Evolutionary conservation across 2,113 vertebrate species (phyloP), one percentile per base, ranked within the genome.

Genomic region (Tretioscincus oriximinensis): DNA sequence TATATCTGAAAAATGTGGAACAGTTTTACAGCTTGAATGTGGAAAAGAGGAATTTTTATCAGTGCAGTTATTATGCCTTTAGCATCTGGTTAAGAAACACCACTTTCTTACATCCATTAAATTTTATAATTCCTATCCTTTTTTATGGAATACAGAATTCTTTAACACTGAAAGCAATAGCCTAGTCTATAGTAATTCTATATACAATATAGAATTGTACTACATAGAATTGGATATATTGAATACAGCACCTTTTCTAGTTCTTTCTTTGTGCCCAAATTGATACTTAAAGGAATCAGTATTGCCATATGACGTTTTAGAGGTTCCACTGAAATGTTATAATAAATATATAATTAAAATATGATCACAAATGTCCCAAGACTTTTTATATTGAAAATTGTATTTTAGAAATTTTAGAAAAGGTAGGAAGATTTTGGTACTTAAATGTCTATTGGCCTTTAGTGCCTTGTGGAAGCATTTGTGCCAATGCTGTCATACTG

Each of bases 311-410:
- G n/a, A 29, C 67, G 45, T 47, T 60, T 74, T 22, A 74, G 26
- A 58, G 47, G 18, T n/a, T n/a, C 72, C 41, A 45, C 14, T 41
- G 16, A 51, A 68, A 81, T 81, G 49, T 49, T 51, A 5, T 41
- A 41, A 41, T 41, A 81, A 6, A 24, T 45, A 26, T 74, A 65
- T 73, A 47, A 80, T 73, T 73, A 73, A 73, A 66, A 81, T 20
- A 35, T 24, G 65, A 76, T 45, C 60, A 45, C 21, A 60, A 81
- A 60, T 60, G 29, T 26, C 45, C n/a, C 29, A 68, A 8, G 20
- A 29, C 12, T 68, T 81, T 41, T 35, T 67, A 73, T 12, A 54
- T 74, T 67, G 28, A 69, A 68, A 63, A 61, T 12, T 3, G 0
- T 0, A 28, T 7, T 41, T 75, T 81, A 9, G 49, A 60, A 31